Evolutionary conservation across 2,888 invertebrate genomes (phyloP).

Genomic region (Barypeithes pellucidus): DNA sequence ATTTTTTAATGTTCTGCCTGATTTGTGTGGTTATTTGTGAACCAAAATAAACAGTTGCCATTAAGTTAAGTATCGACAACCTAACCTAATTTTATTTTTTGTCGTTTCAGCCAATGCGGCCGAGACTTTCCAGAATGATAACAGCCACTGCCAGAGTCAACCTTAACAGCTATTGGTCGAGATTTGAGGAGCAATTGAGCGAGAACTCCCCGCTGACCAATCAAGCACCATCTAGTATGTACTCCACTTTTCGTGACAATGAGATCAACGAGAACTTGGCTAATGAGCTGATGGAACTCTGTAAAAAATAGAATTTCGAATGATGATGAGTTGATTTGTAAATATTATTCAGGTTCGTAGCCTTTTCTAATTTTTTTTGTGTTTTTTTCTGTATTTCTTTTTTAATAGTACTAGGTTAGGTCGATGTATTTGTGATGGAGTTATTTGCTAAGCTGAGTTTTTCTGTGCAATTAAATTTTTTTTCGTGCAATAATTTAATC

Average conservation of each 20-base stretch:
- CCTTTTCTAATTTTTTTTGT: conserved; percentile 24
- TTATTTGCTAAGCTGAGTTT: conserved; percentile 53
- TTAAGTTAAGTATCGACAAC: neutral
- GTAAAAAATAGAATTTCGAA: conserved; percentile 64
- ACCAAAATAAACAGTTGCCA: too few species aligned
- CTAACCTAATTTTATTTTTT: conserved; percentile 28
- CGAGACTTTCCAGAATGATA: conserved; percentile 75
- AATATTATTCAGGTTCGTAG: conserved; percentile 28
- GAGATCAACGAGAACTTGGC: conserved; percentile 76
- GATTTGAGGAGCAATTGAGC: conserved; percentile 71
- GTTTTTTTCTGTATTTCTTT: conserved; percentile 18
- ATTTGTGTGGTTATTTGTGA: too few species aligned
- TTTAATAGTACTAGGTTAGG: conserved; percentile 34
- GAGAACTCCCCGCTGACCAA: conserved; percentile 69
- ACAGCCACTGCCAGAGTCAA: conserved; percentile 76
- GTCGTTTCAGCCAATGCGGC: conserved; percentile 74
- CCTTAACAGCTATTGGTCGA: conserved; percentile 78
- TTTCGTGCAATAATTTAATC: conserved; percentile 19
- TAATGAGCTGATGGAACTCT: conserved; percentile 75
- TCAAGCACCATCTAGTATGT: conserved; percentile 68
- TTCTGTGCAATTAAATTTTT: conserved; percentile 44
- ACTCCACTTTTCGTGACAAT: conserved; percentile 61
- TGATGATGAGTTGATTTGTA: too few species aligned
- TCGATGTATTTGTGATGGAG: conserved; percentile 14
- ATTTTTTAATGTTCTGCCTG: neutral